Evolutionary conservation across 2,797 vertebrate species (phyloP), one percentile per base, ranked within the genome.

Genomic region (Aldrovandia affinis): DNA sequence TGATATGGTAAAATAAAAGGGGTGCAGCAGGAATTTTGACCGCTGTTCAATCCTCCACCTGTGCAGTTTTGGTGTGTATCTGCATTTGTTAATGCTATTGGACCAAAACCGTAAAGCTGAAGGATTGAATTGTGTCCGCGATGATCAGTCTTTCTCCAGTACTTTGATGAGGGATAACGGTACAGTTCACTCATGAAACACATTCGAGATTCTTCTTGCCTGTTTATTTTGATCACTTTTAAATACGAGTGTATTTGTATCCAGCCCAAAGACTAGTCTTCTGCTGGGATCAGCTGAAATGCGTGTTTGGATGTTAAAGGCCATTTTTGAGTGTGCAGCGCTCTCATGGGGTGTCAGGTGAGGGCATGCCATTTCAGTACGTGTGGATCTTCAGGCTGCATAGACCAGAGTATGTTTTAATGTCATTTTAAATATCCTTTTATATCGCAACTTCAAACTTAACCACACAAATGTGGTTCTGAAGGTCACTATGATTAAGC

Each of bases 401-500:
- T 42, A 33, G 25, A 22, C 54, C 55, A 57, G 25, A 28, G 9
- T 68, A 18, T 47, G 44, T 68, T 50, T 52, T 18, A 22, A 52
- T 65, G n/a, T 33, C 42, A n/a, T 42, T 55, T 36, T 55, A 52
- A 55, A 36, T 8, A 9, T 33, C 1, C 39, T 44, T 30, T 54
- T 61, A 28, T 50, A 8, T 25, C n/a, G n/a, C n/a, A n/a, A n/a
- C n/a, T n/a, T n/a, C n/a, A n/a, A n/a, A n/a, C n/a, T 42, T 47
- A 20, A 1, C n/a, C 61, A 68, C 63, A 57, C 80, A 59, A 73
- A 80, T 78, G 6, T 25, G 42, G n/a, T 55, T 52, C 78, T 15
- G 36, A 61, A 85, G 78, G 18, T 86, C 80, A 79, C 83, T 78
- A 83, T 73, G 55, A 82, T 79, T 57, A 25, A 28, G 73, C 75